Evolutionary conservation across 2,797 vertebrate genomes (phyloP).

Genomic region (Astyanax mexicanus): DNA sequence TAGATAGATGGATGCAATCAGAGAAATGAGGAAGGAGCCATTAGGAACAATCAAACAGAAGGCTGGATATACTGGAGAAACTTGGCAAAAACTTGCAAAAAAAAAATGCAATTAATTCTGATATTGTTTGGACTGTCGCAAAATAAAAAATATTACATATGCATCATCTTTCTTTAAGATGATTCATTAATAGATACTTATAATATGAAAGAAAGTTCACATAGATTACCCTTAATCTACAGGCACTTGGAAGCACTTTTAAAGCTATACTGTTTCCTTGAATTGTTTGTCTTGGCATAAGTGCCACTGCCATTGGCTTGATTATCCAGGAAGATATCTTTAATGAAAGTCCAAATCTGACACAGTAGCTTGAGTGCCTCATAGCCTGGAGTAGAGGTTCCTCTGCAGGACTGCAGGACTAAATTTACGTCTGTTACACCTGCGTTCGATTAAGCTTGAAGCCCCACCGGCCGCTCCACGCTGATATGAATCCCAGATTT

Average conservation of each 20-base stretch:
- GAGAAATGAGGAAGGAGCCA: neutral
- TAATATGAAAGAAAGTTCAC: too few relatives aligned
- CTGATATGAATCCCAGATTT: slow-evolving; percentile 8
- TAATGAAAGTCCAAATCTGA: neutral
- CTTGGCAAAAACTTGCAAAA: too few relatives aligned
- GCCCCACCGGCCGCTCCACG: neutral
- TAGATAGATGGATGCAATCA: neutral
- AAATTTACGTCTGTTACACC: neutral
- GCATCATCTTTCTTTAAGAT: too few relatives aligned
- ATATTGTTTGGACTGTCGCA: too few relatives aligned
- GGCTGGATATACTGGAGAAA: neutral
- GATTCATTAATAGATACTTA: too few relatives aligned
- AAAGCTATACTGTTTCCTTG: neutral
- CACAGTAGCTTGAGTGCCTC: neutral
- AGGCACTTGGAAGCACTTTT: neutral
- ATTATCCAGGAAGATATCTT: slow-evolving; percentile 4
- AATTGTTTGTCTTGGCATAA: neutral
- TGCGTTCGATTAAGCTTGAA: neutral
- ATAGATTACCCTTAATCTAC: neutral
- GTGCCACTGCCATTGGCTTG: neutral
- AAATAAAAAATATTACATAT: too few relatives aligned
- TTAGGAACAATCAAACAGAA: neutral
- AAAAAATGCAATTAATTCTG: too few relatives aligned
- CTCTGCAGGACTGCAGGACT: neutral
- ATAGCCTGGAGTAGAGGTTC: neutral